Evolutionary conservation across 2,888 invertebrate genomes (phyloP), one percentile per base, ranked within the genome.

Genomic region (Chironomus riparius): DNA sequence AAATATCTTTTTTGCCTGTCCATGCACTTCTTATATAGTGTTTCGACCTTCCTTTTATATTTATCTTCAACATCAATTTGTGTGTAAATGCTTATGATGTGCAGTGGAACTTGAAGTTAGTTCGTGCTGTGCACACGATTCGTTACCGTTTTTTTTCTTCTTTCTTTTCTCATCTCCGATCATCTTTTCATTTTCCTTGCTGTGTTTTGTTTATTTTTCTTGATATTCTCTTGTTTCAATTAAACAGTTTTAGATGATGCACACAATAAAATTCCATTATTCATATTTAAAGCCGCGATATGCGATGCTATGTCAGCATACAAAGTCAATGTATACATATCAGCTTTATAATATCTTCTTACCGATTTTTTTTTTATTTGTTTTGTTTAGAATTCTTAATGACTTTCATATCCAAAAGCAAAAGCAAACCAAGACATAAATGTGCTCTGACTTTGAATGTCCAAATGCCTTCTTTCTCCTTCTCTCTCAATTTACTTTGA

Each of bases 101-200:
- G 56, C 6, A 56, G n/a, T 56, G 56, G 56, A 24, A 65, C 65
- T 65, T 21, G 12, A 65, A 65, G 65, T 48, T 76, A 76, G 76
- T 69, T 76, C 76, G 76, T 76, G 76, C 76, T 76, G 62, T 76
- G 76, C 76, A 76, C 76, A 76, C 76, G 76, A 76, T 76, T 61
- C 18, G 15, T 73, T 76, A 56, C 21, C 56, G 18, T 76, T 69
- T n/a, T 48, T 56, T 61, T 65, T 3, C 47, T 47, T 13, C 38
- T 38, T 56, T 15, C n/a, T 15, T 15, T 15, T 15, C 56, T 56
- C 15, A 15, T 15, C 15, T 56, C 38, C 38, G 38, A 38, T 38
- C 15, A 15, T 15, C 56, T 56, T 56, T 6, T 28, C 4, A 4
- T 28, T 28, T 5, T 28, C 28, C 28, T 28, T 15, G n/a, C 7